phyloP scores from a whole-genome alignment of 2,888 invertebrate species.

The Stenodera caucasica region DNA sequence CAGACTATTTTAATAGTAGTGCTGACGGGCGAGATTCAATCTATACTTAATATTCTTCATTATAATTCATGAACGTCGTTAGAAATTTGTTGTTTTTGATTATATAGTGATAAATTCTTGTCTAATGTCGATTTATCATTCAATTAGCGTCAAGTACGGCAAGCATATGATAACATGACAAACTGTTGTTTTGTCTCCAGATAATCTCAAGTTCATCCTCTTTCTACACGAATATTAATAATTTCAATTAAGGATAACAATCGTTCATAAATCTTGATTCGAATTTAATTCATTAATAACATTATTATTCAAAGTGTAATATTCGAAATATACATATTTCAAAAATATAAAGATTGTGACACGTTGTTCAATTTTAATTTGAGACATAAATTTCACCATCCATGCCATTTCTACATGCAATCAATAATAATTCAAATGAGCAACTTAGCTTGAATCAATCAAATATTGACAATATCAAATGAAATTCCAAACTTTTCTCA shows the following conservation, averaged over 20 bases:
- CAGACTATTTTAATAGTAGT: too few species aligned
- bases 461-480: background rate
- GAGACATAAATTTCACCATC: background rate
- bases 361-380: background rate
- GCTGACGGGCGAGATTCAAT: too few species aligned
- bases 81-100: too few species aligned
- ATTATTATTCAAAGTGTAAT: background rate
- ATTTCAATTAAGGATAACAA: constrained; percentile 4
- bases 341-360: background rate
- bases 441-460: background rate
- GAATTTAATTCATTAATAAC: background rate
- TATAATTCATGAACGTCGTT: too few species aligned
- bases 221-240: background rate
- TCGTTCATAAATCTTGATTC: background rate
- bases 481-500: background rate
- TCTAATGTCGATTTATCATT: constrained; percentile 5
- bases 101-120: background rate
- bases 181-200: background rate
- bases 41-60: too few species aligned
- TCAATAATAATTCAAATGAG: background rate
- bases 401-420: background rate
- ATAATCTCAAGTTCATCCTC: background rate
- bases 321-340: background rate
- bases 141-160: constrained; percentile 3
- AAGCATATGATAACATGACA: background rate